phyloP scores from a whole-genome alignment of 2,113 vertebrate genomes.

The Bubo scandiacus region DNA sequence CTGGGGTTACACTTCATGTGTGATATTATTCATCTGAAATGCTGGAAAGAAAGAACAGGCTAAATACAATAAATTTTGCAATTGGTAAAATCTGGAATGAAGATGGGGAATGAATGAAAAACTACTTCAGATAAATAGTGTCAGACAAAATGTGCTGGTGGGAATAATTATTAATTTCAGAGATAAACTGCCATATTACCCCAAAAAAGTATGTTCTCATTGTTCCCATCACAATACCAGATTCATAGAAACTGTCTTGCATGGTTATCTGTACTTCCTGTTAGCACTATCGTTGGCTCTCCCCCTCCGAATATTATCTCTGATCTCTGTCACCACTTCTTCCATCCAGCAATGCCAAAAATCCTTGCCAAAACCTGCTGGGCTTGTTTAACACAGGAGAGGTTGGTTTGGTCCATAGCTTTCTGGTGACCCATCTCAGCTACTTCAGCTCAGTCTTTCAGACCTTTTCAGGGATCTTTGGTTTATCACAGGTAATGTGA shows the following conservation, averaged over 20 bases:
- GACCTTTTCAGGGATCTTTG: background rate
- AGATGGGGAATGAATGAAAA: background rate
- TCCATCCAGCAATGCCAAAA: background rate
- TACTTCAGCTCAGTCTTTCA: background rate
- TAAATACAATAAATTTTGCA: background rate
- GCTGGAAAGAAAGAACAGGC: conserved; percentile 11
- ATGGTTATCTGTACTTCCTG: background rate
- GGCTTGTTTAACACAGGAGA: background rate
- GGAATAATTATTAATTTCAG: background rate
- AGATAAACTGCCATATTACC: background rate
- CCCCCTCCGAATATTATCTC: background rate
- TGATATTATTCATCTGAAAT: background rate
- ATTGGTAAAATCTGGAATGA: background rate
- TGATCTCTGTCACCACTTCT: background rate
- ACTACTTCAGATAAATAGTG: background rate
- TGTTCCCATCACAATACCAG: background rate
- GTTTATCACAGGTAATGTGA: background rate
- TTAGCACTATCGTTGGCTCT: background rate
- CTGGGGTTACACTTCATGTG: background rate
- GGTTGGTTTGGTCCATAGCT: background rate
- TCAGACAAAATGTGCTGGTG: background rate
- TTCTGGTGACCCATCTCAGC: background rate
- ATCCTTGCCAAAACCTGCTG: background rate
- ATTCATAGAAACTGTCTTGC: background rate
- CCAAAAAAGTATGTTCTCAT: background rate